Evolutionary conservation across 2,888 invertebrate species (phyloP), one percentile per base, ranked within the genome.

Genomic region (Dusona sp.): DNA sequence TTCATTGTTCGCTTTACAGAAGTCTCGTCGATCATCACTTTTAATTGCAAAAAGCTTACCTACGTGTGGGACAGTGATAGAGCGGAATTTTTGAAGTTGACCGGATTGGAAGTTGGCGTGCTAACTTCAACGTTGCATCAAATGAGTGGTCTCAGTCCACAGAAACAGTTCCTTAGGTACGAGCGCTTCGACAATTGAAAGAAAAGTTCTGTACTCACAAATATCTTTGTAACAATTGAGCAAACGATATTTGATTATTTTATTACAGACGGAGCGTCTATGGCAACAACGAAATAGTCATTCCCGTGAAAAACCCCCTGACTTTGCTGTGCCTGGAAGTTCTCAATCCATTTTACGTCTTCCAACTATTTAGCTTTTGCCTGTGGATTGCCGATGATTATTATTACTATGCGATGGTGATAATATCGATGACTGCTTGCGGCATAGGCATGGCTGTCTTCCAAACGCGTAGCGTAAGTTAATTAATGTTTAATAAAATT

Each of bases 261-360:
- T 11, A 78, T 94, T 91, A 79, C 94, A 97, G 98, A 93, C 95
- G 97, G 70, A 95, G 96, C 90, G 97, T 98, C 79, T 98, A 97
- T 93, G 98, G 98, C 0, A 94, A 96, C 36, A 98, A 98, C 94
- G 97, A 97, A 93, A 98, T 98, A 90, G 95, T 96, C 75, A 97
- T 98, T 54, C 97, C 97, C 6, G 96, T 98, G 73, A 96, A 97
- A 91, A 96, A 97, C 73, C 95, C 98, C 67, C 92, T 96, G 84
- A 96, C 96, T 0, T 95, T 98, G 19, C 95, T 98, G 0, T 96
- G 97, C 57, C 95, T 98, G 88, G 98, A 98, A 94, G 97, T 97
- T 51, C 96, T 99, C 90, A 98, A 98, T 94, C 99, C 99, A 4
- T 99, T 99, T 95, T 99, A 99, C 95, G 97, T 99, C 92, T 99